These are phyloP conservation scores for Bombylius discolor DNA, from an alignment of 2,888 invertebrate species.

Conservation along the genomic window DNA sequence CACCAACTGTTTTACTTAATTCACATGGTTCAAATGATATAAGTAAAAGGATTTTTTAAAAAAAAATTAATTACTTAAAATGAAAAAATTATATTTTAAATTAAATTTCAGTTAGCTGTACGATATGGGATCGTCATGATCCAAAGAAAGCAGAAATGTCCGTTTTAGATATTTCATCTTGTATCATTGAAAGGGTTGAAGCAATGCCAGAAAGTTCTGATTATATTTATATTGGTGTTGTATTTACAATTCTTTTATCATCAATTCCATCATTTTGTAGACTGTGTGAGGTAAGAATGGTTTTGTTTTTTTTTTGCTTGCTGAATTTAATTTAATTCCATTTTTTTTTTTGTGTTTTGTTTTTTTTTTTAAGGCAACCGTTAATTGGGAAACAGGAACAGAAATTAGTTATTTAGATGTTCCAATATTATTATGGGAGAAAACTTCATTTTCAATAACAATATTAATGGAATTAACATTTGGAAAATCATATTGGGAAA, in stretches of 20 bases:
- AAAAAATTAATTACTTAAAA: neutral
- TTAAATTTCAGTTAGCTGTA: conserved; percentile 67
- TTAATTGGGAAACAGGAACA: conserved; percentile 28
- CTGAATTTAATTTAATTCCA: conserved; percentile 8
- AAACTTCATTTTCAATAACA: conserved; percentile 35
- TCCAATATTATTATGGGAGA: conserved; percentile 33
- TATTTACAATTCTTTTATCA: conserved; percentile 46
- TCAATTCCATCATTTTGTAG: conserved; percentile 46
- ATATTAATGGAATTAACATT: conserved; percentile 41
- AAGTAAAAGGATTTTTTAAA: conserved; percentile 39
- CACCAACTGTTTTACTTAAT: conserved; percentile 61
- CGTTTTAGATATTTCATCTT: conserved; percentile 87
- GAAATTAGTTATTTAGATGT: conserved; percentile 35
- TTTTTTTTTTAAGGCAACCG: conserved; percentile 22
- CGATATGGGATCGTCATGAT: conserved; percentile 85
- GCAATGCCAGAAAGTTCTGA: conserved; percentile 64
- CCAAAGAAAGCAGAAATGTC: conserved; percentile 87
- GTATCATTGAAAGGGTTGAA: conserved; percentile 85
- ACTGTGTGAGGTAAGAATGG: conserved; percentile 27
- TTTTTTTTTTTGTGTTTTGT: neutral
- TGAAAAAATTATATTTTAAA: too few relatives aligned
- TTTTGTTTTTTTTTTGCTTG: conserved; percentile 9
- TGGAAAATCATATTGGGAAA: conserved; percentile 51
- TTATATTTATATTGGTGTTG: conserved; percentile 59
- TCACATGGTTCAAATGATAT: conserved; percentile 56